These are phyloP conservation scores for Malthinus flaveolus DNA, from an alignment of 2,888 invertebrate genomes.

Conservation along the genomic window DNA sequence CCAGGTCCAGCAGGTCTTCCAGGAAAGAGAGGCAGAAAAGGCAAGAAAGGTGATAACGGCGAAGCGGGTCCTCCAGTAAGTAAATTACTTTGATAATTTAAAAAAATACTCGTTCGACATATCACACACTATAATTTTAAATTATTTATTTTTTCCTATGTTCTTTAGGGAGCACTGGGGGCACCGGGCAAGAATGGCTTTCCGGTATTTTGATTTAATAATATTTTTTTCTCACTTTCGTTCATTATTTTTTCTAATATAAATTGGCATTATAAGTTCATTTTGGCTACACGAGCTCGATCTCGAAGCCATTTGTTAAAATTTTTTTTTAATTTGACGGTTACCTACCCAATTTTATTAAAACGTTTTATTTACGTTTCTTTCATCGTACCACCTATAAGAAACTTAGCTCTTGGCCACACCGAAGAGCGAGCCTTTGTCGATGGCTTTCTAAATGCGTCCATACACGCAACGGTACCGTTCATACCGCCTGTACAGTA, in stretches of 20 bases:
- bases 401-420: no score
- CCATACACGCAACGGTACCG: no score
- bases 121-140: constrained; percentile 38
- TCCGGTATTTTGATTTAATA: constrained; percentile 73
- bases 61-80: constrained; percentile 81
- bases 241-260: constrained; percentile 38
- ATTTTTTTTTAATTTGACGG: no score
- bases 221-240: constrained; percentile 50
- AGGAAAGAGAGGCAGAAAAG: constrained; percentile 86
- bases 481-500: no score
- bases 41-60: constrained; percentile 85
- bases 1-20: constrained; percentile 81
- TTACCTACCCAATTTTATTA: no score
- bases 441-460: no score
- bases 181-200: constrained; percentile 87
- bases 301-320: no score
- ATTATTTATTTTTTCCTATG: constrained; percentile 51
- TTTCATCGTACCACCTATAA: no score
- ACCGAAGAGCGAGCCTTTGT: no score
- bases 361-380: no score
- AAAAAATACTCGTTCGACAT: constrained; percentile 35
- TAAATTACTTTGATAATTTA: constrained; percentile 36
- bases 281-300: no score
- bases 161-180: constrained; percentile 74
- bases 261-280: constrained; percentile 37